phyloP scores from a whole-genome alignment of 92 coral and sea anemone genomes.

The Montipora capitata region DNA sequence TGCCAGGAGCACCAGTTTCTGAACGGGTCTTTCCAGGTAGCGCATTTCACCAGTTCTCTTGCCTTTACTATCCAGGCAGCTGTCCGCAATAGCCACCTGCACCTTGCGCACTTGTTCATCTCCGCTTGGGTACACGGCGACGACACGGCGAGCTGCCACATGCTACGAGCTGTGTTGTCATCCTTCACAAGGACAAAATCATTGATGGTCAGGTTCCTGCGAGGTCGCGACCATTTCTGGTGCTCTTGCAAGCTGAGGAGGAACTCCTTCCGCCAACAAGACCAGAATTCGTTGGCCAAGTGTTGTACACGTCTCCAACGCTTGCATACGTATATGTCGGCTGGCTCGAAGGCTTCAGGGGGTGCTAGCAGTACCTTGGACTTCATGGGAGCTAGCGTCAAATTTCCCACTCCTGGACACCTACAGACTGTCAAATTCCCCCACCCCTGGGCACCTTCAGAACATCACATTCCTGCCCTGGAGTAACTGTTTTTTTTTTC shows the following conservation, averaged over 20 bases:
- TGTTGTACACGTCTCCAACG: constrained; percentile 40
- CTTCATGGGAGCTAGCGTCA: constrained; percentile 7
- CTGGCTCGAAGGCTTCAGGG: constrained; percentile 36
- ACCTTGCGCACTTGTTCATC: constrained; percentile 68
- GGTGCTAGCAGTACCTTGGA: constrained; percentile 37
- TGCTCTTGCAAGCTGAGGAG: constrained; percentile 41
- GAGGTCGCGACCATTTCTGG: constrained; percentile 41
- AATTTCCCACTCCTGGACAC: too few relatives aligned
- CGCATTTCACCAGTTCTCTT: constrained; percentile 19
- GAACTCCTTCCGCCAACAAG: constrained; percentile 38
- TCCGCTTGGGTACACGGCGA: constrained; percentile 55
- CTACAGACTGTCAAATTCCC: too few relatives aligned
- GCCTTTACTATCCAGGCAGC: constrained; percentile 55
- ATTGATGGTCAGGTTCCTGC: constrained; percentile 24
- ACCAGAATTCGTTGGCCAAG: constrained; percentile 37
- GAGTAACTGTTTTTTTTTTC: too few relatives aligned
- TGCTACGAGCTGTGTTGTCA: constrained; percentile 21
- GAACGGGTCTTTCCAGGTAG: constrained; percentile 65
- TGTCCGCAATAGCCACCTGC: constrained; percentile 58
- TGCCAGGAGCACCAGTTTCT: constrained; percentile 58
- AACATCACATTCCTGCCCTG: too few relatives aligned
- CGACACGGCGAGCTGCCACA: constrained; percentile 65
- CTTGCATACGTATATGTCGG: constrained; percentile 37
- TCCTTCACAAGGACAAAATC: constrained; percentile 64
- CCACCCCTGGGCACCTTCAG: too few relatives aligned